Evolutionary conservation across 2,888 invertebrate species (phyloP).

Genomic region (Parnassius orleans): DNA sequence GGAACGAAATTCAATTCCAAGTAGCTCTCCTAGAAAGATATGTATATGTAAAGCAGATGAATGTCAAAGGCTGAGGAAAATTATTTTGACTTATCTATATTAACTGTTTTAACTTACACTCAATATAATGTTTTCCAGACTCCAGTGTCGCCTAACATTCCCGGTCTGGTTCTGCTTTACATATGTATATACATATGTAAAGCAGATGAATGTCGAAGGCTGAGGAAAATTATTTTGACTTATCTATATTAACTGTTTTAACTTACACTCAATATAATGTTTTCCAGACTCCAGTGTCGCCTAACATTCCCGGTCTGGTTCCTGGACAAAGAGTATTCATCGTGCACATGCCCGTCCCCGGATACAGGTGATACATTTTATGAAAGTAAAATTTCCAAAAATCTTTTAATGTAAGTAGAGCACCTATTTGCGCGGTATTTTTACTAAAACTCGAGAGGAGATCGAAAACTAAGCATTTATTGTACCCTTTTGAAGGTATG

Average conservation of each 20-base stretch:
- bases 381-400: background rate
- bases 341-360: conserved; percentile 77
- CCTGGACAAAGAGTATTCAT: conserved; percentile 82
- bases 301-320: conserved; percentile 60
- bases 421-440: background rate
- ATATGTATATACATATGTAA: too few relatives aligned
- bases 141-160: conserved; percentile 62
- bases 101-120: background rate
- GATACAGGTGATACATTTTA: conserved; percentile 53
- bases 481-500: too few relatives aligned
- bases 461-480: too few relatives aligned
- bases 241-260: too few relatives aligned
- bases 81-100: too few relatives aligned
- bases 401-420: too few relatives aligned
- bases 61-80: too few relatives aligned
- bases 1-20: too few relatives aligned
- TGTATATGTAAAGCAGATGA: too few relatives aligned
- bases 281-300: conserved; percentile 56
- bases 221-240: too few relatives aligned
- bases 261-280: background rate
- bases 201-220: too few relatives aligned
- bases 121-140: conserved; percentile 37
- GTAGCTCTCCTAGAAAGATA: too few relatives aligned
- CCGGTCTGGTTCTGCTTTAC: conserved; percentile 50
- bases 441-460: background rate